Conservation (phyloP, 2,797 vertebrate species). For the Pampus argenteus region DNA sequence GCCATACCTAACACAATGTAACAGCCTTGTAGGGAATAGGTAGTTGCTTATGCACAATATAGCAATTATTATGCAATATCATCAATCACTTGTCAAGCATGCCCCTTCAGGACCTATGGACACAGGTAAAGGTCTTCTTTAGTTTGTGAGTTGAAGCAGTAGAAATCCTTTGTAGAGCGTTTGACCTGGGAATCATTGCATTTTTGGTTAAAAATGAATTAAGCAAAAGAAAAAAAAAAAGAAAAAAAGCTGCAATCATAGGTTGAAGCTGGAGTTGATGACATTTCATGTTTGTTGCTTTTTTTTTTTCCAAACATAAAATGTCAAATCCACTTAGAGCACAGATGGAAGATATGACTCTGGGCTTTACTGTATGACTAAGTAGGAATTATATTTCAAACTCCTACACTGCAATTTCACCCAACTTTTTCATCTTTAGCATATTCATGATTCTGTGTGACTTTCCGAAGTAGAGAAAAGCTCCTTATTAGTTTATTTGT, state of each 20-base stretch:
- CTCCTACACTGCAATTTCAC: background rate
- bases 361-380: background rate
- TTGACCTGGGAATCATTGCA: no score
- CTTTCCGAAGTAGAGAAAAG: slow-evolving; percentile 8
- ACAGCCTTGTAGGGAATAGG: slow-evolving; percentile 21
- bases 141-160: no score
- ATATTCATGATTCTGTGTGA: background rate
- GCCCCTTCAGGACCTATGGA: slow-evolving; percentile 4
- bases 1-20: slow-evolving; percentile 44
- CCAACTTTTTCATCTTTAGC: background rate
- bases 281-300: no score
- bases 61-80: slow-evolving; percentile 7
- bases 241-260: background rate
- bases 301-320: background rate
- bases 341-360: background rate
- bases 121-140: no score
- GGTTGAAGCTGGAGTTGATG: background rate
- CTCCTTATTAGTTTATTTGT: slow-evolving; percentile 25
- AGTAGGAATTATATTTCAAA: background rate
- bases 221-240: background rate
- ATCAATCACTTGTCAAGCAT: slow-evolving; percentile 1
- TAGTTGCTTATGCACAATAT: slow-evolving; percentile 6
- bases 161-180: no score
- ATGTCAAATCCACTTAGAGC: background rate
- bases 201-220: background rate